Conservation (phyloP, 2,113 vertebrate species). For the Colius striatus region DNA sequence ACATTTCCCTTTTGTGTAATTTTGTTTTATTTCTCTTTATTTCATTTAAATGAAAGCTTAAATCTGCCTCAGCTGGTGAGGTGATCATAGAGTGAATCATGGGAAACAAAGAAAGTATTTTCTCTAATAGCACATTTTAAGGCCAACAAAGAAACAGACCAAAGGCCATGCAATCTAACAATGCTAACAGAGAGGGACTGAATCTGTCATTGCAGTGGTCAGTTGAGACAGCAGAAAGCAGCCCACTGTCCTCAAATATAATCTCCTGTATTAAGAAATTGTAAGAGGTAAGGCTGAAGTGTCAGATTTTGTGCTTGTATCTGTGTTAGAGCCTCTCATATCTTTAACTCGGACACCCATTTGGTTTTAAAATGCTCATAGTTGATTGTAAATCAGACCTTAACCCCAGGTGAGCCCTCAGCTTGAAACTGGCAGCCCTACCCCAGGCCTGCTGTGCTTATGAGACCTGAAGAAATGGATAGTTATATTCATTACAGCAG, state of each 20-base stretch:
- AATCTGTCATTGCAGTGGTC: neutral
- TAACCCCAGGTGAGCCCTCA: neutral
- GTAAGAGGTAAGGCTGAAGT: neutral
- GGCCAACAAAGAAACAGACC: neutral
- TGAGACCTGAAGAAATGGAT: neutral
- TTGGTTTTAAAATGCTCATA: neutral
- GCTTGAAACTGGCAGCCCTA: neutral
- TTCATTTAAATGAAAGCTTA: neutral
- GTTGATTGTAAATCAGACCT: neutral
- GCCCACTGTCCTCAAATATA: neutral
- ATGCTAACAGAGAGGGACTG: neutral
- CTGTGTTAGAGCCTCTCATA: neutral
- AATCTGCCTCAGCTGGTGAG: neutral
- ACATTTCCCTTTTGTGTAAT: neutral
- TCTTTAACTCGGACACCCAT: neutral
- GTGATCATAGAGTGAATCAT: neutral
- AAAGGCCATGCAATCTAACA: neutral
- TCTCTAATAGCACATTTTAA: neutral
- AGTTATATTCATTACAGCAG: neutral
- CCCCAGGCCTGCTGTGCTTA: fast-evolving
- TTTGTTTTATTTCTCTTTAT: neutral
- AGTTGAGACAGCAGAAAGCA: neutral
- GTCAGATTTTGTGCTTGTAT: neutral
- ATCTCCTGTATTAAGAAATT: neutral
- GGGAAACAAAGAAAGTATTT: neutral